Evolutionary conservation across 1,140 invertebrate species (phyloP), one percentile per base, ranked within the genome.

Genomic region (Stenopsyche tienmushanensis): DNA sequence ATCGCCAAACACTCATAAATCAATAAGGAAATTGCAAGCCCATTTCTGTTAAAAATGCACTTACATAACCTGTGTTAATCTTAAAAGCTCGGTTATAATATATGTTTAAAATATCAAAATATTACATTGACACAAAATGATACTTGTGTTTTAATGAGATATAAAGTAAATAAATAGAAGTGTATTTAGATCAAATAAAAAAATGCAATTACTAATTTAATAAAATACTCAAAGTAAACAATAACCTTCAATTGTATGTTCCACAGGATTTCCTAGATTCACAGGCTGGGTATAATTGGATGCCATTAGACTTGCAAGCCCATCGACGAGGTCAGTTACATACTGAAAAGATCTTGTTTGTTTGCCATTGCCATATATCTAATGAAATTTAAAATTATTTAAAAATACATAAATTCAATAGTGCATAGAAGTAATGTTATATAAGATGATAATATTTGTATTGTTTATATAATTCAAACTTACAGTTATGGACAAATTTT

Each of bases 331-430:
- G 83, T 99, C 98, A 17, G 90, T 92, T 8, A 99, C 93, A 75
- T 98, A 99, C 78, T 99, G 97, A 79, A 99, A 99, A 0, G 97
- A 99, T 52, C 97, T 83, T 0, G 97, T 99, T 81, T 99, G 97
- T 70, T 90, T 89, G 17, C 97, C 97, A 75, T 91, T 90, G 1
- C 97, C 97, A 78, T 99, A 99, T 18, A 97, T 88, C 86, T 94
- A 72, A 78, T 79, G 73, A 62, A 72, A 64, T 41, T 52, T 52
- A 52, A 52, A 15, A 24, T 44, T 8, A 50, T 18, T 44, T 7
- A 34, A 34, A 34, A 34, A 34, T 34, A 34, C 13, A 34, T 13
- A 13, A 34, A 7, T 13, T 5, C 13, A 49, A 49, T 49, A 5
- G 8, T 8, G 39, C 39, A 41, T 9, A 41, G n/a, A 41, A 9